Conservation (phyloP, 1,140 invertebrate species). For the Magallana ariakensis region DNA sequence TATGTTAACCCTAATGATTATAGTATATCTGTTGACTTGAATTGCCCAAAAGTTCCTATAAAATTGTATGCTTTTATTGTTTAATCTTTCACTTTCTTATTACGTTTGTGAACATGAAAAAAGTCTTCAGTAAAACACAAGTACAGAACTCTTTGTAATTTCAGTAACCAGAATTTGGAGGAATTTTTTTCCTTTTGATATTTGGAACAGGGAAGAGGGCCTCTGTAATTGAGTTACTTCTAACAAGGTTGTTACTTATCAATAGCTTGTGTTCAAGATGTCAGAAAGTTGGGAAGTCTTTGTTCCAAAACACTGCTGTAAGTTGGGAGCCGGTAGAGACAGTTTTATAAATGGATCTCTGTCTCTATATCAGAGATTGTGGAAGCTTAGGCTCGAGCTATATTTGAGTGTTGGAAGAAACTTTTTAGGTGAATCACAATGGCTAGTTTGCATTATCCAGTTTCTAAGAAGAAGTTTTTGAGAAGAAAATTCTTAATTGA, state of each 20-base stretch:
- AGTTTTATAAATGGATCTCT: not conserved
- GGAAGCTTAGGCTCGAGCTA: not conserved
- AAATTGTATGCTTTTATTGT: too few relatives aligned
- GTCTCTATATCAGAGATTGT: not conserved
- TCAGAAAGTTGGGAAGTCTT: not conserved
- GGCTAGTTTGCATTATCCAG: not conserved
- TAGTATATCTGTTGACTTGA: not conserved
- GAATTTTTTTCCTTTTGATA: not conserved
- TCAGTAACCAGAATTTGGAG: not conserved
- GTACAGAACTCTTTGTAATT: not conserved
- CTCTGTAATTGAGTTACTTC: not conserved
- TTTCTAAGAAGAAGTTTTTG: not conserved
- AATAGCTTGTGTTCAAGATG: slow-evolving; percentile 18
- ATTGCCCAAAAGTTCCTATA: too few relatives aligned
- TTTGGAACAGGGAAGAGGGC: not conserved
- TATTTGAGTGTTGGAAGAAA: not conserved
- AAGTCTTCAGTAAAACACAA: not conserved
- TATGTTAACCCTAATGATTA: not conserved
- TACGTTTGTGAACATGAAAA: not conserved
- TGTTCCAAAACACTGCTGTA: not conserved
- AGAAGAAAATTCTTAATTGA: slow-evolving; percentile 9
- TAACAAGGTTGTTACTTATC: not conserved
- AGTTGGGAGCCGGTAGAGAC: not conserved
- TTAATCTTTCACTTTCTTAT: not conserved
- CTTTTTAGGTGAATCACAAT: not conserved